Evolutionary conservation across 2,113 vertebrate species (phyloP).

Genomic region (Bubo scandiacus): DNA sequence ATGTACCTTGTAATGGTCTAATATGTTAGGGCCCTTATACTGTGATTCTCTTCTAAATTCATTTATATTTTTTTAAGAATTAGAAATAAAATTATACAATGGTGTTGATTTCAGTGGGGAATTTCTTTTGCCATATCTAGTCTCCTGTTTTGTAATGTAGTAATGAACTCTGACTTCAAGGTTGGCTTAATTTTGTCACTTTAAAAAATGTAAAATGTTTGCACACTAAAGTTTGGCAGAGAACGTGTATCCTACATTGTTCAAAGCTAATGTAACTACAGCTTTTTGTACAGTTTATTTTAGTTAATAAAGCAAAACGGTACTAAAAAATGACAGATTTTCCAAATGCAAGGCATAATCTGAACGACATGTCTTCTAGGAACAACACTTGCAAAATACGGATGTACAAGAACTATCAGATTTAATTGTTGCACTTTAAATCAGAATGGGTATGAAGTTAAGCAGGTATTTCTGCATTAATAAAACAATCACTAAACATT

Average conservation of each 20-base stretch:
- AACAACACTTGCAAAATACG: slow-evolving; percentile 8
- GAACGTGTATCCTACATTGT: slow-evolving; percentile 68
- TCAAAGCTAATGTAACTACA: slow-evolving; percentile 70
- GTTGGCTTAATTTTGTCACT: slow-evolving; percentile 71
- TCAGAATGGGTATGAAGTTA: slow-evolving; percentile 31
- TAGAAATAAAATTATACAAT: slow-evolving; percentile 77
- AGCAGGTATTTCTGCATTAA: slow-evolving; percentile 55
- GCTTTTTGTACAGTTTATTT: slow-evolving; percentile 75
- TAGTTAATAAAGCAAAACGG: slow-evolving; percentile 71
- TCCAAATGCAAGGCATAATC: slow-evolving; percentile 33
- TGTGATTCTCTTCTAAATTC: slow-evolving; percentile 78
- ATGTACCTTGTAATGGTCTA: slow-evolving; percentile 76
- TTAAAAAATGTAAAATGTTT: slow-evolving; percentile 73
- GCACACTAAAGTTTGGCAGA: slow-evolving; percentile 65
- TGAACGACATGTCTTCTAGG: background rate
- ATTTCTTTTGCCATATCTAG: slow-evolving; percentile 64
- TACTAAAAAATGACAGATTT: slow-evolving; percentile 57
- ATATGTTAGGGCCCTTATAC: slow-evolving; percentile 79
- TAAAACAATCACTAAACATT: slow-evolving; percentile 61
- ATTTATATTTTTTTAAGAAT: slow-evolving; percentile 75
- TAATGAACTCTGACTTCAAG: slow-evolving; percentile 58
- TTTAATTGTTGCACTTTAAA: slow-evolving; percentile 60
- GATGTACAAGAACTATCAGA: slow-evolving; percentile 38
- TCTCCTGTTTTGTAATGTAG: slow-evolving; percentile 60
- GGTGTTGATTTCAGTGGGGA: slow-evolving; percentile 67